Base-by-base conservation (phyloP, 2,888 invertebrate species). In the Gibbula magus region DNA sequence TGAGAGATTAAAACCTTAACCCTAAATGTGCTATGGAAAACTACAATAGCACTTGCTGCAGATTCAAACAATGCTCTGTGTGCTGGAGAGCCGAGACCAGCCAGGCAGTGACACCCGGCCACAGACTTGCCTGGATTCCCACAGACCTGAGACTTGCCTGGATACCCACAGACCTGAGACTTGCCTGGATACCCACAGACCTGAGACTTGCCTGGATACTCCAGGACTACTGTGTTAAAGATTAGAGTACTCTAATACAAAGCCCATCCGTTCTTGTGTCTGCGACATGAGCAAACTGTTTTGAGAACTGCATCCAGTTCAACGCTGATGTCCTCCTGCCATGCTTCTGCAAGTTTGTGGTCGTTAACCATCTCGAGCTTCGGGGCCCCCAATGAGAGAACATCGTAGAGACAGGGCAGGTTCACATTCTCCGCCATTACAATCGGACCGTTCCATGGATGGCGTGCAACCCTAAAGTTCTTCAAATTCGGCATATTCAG, bases 361-460 rank as follows among this genome's bases (percentile, higher is more conserved):
- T 90, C 90, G 81, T 92, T 92, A 22, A 92, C 82, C 74, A 88
- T 87, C 77, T 84, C 80, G 25, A 92, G 85, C 29, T 86, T 84
- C 1, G 91, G 90, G 0, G 91, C 88, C 22, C 92, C 92, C 7
- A 67, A 77, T 13, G 86, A 79, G 82, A 92, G 84, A 5, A 91
- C 87, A 66, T 88, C 86, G 78, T 90, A 89, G 29, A 92, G 79
- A 84, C 92, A 92, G 5, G 91, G 90, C 61, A 92, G 83, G 75
- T 86, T 86, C 2, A 89, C 78, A 45, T 85, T 82, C 53, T 90
- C 90, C 4, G 86, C 83, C 66, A 83, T 79, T 8, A 88, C 86
- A 70, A 91, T 77, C 1, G 90, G 91, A 4, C 90, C 91, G 77
- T 89, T 89, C 90, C 90, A 90, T 1, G 91, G 90, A 77, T 89